Evolutionary conservation across 2,888 invertebrate species (phyloP).

Genomic region (Nycteola revayana): DNA sequence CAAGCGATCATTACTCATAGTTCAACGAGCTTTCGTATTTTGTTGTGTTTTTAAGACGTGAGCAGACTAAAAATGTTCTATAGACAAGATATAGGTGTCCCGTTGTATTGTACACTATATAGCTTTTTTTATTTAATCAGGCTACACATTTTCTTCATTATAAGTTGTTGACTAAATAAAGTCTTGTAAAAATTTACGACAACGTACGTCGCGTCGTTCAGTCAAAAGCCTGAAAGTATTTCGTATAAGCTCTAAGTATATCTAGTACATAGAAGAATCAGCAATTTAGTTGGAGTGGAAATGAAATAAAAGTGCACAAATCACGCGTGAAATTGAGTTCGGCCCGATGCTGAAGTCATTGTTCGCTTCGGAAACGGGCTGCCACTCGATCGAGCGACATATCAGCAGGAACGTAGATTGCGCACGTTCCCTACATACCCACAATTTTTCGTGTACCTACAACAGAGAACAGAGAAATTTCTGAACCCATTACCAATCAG

Average conservation of each 20-base stretch:
- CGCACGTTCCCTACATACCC: constrained; percentile 7
- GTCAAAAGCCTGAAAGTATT: too few species aligned
- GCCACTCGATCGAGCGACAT: constrained; percentile 40
- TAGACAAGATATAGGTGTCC: too few species aligned
- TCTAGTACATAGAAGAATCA: constrained; percentile 23
- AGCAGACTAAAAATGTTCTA: too few species aligned
- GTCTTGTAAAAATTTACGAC: not conserved
- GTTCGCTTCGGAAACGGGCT: constrained; percentile 53
- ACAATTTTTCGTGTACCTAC: constrained; percentile 18
- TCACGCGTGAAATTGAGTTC: constrained; percentile 80
- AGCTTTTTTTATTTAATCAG: too few species aligned
- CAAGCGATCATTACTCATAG: constrained; percentile 24
- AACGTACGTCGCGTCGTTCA: not conserved
- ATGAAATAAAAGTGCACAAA: constrained; percentile 75
- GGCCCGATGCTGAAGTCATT: constrained; percentile 61
- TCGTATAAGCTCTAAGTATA: too few species aligned
- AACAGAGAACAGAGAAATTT: constrained; percentile 7
- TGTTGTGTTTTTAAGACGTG: too few species aligned
- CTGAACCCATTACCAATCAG: constrained; percentile 14
- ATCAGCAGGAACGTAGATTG: constrained; percentile 24
- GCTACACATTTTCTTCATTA: too few species aligned
- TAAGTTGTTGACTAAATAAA: too few species aligned
- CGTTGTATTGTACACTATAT: too few species aligned
- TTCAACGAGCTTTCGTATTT: constrained; percentile 13
- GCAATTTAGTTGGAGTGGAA: constrained; percentile 53